Evolutionary conservation across 2,113 vertebrate species (phyloP).

Genomic region (Menura novaehollandiae): DNA sequence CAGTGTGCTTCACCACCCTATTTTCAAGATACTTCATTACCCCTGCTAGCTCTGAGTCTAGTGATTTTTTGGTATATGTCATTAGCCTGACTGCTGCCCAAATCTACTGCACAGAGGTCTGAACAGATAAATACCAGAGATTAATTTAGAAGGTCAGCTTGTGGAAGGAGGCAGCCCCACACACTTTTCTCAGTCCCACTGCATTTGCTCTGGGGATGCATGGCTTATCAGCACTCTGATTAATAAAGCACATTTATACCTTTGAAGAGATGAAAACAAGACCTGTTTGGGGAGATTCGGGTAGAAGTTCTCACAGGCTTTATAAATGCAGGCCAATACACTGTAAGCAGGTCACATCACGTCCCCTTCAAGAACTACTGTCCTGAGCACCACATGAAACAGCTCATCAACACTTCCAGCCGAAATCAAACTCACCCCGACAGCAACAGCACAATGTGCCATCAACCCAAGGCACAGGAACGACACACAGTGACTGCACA

Average conservation of each 20-base stretch:
- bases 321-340: background rate
- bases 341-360: background rate
- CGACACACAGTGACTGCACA: background rate
- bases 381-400: background rate
- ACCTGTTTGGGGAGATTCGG: background rate
- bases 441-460: background rate
- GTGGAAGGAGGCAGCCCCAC: background rate
- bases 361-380: background rate
- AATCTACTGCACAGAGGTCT: background rate
- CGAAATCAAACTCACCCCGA: background rate
- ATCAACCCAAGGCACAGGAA: background rate
- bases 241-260: background rate
- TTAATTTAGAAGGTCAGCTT: background rate
- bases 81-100: background rate
- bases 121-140: background rate
- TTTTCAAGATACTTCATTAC: background rate
- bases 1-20: background rate
- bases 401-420: background rate
- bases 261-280: background rate
- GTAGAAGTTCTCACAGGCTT: background rate
- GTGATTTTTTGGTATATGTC: background rate
- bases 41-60: background rate
- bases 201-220: background rate
- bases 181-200: background rate
- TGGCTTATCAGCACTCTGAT: background rate